These are phyloP conservation scores for Corbicula japonica DNA, from an alignment of 2,888 invertebrate genomes.

Conservation along the genomic window DNA sequence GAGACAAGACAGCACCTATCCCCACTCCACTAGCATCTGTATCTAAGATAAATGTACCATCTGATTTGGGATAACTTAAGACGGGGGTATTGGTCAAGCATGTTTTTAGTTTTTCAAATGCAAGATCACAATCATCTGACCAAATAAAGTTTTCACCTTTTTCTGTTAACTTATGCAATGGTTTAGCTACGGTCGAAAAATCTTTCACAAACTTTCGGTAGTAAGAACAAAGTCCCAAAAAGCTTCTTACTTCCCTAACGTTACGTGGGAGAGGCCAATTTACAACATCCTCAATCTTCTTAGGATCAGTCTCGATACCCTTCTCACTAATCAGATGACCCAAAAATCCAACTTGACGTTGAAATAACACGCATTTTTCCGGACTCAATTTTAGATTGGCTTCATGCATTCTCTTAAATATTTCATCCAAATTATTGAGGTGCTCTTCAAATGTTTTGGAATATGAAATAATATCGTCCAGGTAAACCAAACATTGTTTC, in stretches of 20 bases:
- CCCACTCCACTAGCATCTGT: constrained; percentile 36
- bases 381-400: constrained; percentile 37
- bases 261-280: constrained; percentile 10
- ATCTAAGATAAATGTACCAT: constrained; percentile 23
- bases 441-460: constrained; percentile 50
- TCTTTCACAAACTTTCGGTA: constrained; percentile 49
- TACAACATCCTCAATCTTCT: constrained; percentile 16
- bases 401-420: constrained; percentile 8
- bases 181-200: constrained; percentile 63
- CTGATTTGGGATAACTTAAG: constrained; percentile 37
- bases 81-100: constrained; percentile 33
- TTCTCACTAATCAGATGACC: constrained; percentile 31
- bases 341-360: constrained; percentile 18
- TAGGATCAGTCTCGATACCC: constrained; percentile 19
- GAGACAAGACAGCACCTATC: constrained; percentile 30
- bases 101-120: constrained; percentile 45
- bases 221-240: constrained; percentile 36
- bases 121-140: constrained; percentile 38
- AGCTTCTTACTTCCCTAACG: constrained; percentile 28
- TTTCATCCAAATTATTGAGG: not conserved
- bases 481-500: constrained; percentile 48
- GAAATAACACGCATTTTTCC: constrained; percentile 27
- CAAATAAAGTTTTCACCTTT: constrained; percentile 42
- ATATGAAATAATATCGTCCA: constrained; percentile 56
- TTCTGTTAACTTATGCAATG: constrained; percentile 53